Evolutionary conservation across 2,113 vertebrate genomes (phyloP), one percentile per base, ranked within the genome.

Genomic region (Gnathonemus longibarbis): DNA sequence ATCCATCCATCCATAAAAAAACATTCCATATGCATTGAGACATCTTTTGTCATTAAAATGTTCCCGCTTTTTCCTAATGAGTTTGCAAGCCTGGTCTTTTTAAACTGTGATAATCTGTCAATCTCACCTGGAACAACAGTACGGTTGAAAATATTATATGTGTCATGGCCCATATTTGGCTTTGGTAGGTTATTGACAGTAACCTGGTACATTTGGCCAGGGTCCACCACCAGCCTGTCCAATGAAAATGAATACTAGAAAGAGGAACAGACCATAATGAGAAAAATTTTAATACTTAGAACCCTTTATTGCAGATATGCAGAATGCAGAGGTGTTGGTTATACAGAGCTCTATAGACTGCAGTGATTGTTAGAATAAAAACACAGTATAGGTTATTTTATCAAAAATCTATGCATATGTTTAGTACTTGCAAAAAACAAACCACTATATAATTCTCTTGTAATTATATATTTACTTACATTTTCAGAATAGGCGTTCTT

Each of bases 161-260:
- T 27, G 35, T 91, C 74, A 11, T 91, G 50, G 17, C 10, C 24
- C 2, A 84, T 7, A 24, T 89, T 91, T 35, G 80, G 88, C n/a
- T 70, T 84, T 27, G 90, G 90, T 45, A 91, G 53, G 24, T 86
- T 89, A 62, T 48, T 84, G 49, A 89, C 87, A 66, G 90, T 84
- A 46, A 90, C 49, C 21, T 84, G 8, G 8, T 90, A 90, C 21
- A 5, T 48, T 50, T 90, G 87, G 5, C 0, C 87, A 42, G 90
- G 90, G 8, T 89, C 87, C 52, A 84, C 90, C 77, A 89, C 77
- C 52, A 90, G 24, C 0, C 90, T 88, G 77, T 90, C 88, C 87
- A 90, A 13, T 84, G 52, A 90, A 90, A 90, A 90, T 84, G 90
- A 88, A 87, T 87, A 90, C 90, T 90, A 50, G 15, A 88, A 77